Base-by-base conservation (phyloP, 1,140 invertebrate species). In the Zaprionus capensis region DNA sequence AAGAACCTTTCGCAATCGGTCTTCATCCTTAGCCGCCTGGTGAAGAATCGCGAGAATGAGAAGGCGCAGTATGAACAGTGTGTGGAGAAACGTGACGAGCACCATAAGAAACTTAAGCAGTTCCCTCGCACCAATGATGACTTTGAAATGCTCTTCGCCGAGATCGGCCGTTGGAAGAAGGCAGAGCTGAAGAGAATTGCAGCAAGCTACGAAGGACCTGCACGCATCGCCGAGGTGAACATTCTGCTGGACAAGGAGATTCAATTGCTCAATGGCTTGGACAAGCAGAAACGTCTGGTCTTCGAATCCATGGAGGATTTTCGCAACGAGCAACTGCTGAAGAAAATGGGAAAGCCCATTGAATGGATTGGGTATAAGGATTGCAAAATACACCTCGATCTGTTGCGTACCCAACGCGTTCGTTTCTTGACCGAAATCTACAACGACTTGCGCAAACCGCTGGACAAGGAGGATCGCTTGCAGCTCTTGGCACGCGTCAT, bases 191-290 rank as follows among this genome's bases (percentile, higher is more conserved):
- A 93, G 56, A 79, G 93, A 3, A 94, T 95, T 57, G 93, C 93
- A 5, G 86, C 78, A 9, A 92, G 92, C 63, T 93, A 94, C 71
- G 94, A 94, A 24, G 93, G 93, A 4, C 93, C 93, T 2, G 91
- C 93, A 0, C 93, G 94, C 69, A 93, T 94, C 2, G 93, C 94
- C 0, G 94, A 94, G 81, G 94, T 94, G 64, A 94, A 93, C 68
- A 81, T 93, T 26, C 81, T 95, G 26, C 87, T 95, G 3, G 93
- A 95, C 26, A 95, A 94, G 78, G 95, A 95, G 64, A 94, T 95
- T n/a, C 92, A 94, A 59, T 92, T 95, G 78, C 79, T 95, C 2
- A 94, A 93, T 36, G 93, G 93, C 2, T 93, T 96, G 20, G 94
- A 95, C 41, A 92, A 93, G 17, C 93, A 94, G 41, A 78, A 82